Base-by-base conservation (phyloP, 2,113 vertebrate genomes). In the Chrysochloris asiatica region DNA sequence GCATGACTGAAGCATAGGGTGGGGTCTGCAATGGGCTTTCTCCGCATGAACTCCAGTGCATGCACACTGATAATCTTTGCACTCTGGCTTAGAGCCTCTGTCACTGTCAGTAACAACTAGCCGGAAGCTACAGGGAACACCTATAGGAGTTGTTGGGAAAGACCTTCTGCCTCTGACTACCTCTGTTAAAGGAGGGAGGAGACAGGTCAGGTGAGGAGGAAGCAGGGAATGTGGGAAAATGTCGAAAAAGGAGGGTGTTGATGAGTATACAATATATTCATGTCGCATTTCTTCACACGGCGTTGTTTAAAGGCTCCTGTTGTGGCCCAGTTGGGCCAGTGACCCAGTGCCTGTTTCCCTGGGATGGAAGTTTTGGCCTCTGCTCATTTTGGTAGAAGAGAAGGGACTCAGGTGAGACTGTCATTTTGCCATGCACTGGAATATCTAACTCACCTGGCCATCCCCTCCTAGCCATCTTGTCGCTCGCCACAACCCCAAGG, bases 271-370 rank as follows among this genome's bases (percentile, higher is more conserved):
- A 33, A 54, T 52, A 43, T n/a, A n/a, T n/a, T n/a, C n/a, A n/a
- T n/a, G n/a, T n/a, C n/a, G n/a, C n/a, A n/a, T n/a, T n/a, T n/a
- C 54, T 56, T 56, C 54, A 2, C 54, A 22, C 3, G 54, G 19
- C 54, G 36, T 9, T 7, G 65, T 65, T 41, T 28, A 19, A 33
- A 50, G 45, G 28, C 10, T 14, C 36, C 3, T 1, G 19, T 2
- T 0, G 26, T 50, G 8, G 59, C 59, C 36, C n/a, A 7, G 8
- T 14, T 0, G 1, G 6, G 22, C 17, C 17, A 16, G 45, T 17
- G 10, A 6, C 43, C 28, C 5, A 3, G 26, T 28, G 41, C 61
- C 48, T 52, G n/a, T n/a, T 43, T 52, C 14, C 36, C 45, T 83
- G 47, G 33, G 36, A 19, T 26, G 26, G 19, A 71, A 71, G 12